Percentiles rank a stretch among this genome's conserved stretches.
Evolutionary conservation across 2,888 invertebrate genomes (phyloP).

Genomic region (Gibbula magus): DNA sequence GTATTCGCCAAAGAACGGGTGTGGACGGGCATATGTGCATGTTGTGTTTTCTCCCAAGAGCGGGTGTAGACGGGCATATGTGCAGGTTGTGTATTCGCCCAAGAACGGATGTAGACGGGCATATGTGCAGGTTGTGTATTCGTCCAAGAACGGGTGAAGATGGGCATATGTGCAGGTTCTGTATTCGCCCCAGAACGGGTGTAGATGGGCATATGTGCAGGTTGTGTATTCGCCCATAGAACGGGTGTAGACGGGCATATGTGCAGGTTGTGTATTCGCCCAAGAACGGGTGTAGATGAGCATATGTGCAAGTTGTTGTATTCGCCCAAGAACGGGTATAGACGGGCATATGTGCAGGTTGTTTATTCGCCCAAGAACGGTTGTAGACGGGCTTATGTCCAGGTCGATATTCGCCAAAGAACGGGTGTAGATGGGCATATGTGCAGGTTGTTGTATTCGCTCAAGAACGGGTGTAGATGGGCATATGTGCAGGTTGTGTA

Average conservation of each 20-base stretch:
- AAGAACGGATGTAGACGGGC: not conserved
- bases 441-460: not conserved
- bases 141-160: too few relatives aligned
- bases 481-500: not conserved
- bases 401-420: too few relatives aligned
- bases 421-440: too few relatives aligned
- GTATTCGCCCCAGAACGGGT: not conserved
- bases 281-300: not conserved
- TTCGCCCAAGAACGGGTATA: too few relatives aligned
- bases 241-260: too few relatives aligned
- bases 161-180: too few relatives aligned
- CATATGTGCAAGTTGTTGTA: not conserved
- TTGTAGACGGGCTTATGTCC: not conserved
- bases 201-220: not conserved
- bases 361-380: not conserved
- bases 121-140: not conserved
- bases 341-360: too few relatives aligned
- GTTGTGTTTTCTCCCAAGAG: too few relatives aligned
- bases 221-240: too few relatives aligned
- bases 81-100: not conserved
- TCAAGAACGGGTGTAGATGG: not conserved
- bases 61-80: too few relatives aligned
- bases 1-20: not conserved
- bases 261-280: not conserved
- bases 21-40: not conserved